phyloP scores from a whole-genome alignment of 2,888 invertebrate genomes.

The Caenorhabditis auriculariae region DNA sequence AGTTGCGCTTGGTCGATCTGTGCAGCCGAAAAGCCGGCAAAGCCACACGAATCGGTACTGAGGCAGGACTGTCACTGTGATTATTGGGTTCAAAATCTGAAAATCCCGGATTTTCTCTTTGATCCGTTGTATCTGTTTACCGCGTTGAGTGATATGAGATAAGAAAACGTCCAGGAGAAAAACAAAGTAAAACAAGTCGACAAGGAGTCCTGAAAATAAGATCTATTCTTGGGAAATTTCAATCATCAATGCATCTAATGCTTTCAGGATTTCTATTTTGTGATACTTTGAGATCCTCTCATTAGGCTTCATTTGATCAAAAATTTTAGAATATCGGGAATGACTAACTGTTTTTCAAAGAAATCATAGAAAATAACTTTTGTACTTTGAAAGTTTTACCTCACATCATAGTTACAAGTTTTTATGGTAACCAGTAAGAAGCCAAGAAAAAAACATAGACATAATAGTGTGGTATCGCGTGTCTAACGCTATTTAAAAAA shows the following conservation, averaged over 20 bases:
- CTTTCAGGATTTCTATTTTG: neutral
- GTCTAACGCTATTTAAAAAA: no score
- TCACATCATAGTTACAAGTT: no score
- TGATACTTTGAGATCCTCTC: no score
- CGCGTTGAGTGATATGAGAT: constrained; percentile 58
- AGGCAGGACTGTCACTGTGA: constrained; percentile 61
- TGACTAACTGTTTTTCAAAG: no score
- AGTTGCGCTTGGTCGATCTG: constrained; percentile 11
- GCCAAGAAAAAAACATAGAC: no score
- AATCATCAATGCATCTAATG: neutral
- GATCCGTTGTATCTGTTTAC: constrained; percentile 23
- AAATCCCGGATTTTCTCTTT: constrained; percentile 5
- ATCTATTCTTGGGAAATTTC: neutral
- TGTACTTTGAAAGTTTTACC: no score
- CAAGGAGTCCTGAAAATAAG: constrained; percentile 7
- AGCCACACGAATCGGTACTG: constrained; percentile 52
- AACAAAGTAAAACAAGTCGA: constrained; percentile 24
- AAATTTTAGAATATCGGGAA: no score
- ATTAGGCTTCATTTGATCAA: no score
- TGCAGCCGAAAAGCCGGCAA: constrained; percentile 18
- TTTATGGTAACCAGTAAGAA: no score
- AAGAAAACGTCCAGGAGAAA: constrained; percentile 48
- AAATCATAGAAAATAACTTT: no score
- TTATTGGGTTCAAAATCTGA: constrained; percentile 60
- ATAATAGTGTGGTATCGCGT: no score